These are phyloP conservation scores for Ptychadena robeensis DNA, from an alignment of 2,797 vertebrate species.

Conservation along the genomic window DNA sequence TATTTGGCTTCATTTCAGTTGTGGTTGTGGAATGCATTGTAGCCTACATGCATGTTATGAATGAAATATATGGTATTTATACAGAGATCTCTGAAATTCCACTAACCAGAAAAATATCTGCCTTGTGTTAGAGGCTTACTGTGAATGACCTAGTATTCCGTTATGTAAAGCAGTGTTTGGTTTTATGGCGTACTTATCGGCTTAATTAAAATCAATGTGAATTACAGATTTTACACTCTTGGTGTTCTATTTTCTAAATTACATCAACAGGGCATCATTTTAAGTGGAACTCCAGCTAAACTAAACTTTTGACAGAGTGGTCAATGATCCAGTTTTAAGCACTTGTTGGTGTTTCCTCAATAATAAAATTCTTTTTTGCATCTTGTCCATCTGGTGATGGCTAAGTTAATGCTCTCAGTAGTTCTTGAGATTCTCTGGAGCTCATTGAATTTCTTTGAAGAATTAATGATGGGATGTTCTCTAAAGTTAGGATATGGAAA, in stretches of 20 bases:
- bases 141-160: constrained; percentile 31
- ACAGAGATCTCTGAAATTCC: constrained; percentile 1
- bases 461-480: too few species aligned
- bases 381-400: too few species aligned
- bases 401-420: too few species aligned
- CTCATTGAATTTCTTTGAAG: too few species aligned
- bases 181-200: not conserved
- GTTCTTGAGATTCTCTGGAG: too few species aligned
- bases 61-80: constrained; percentile 39
- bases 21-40: constrained; percentile 34
- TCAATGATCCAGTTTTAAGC: not conserved
- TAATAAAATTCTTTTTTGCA: not conserved
- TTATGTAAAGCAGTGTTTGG: constrained; percentile 13
- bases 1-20: constrained; percentile 9
- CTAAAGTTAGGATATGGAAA: not conserved
- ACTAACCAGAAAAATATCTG: constrained; percentile 7
- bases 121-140: not conserved
- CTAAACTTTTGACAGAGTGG: too few species aligned
- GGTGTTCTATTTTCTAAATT: not conserved
- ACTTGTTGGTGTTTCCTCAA: not conserved
- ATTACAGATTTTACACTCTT: constrained; percentile 4
- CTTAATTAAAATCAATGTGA: constrained; percentile 40
- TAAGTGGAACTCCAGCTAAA: too few species aligned
- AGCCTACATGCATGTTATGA: constrained; percentile 39
- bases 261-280: not conserved